A percentile compares a stretch with the other conserved stretches of the same genome.
phyloP scores from a whole-genome alignment of 2,888 invertebrate genomes.

The Acutogordius australiensis region DNA sequence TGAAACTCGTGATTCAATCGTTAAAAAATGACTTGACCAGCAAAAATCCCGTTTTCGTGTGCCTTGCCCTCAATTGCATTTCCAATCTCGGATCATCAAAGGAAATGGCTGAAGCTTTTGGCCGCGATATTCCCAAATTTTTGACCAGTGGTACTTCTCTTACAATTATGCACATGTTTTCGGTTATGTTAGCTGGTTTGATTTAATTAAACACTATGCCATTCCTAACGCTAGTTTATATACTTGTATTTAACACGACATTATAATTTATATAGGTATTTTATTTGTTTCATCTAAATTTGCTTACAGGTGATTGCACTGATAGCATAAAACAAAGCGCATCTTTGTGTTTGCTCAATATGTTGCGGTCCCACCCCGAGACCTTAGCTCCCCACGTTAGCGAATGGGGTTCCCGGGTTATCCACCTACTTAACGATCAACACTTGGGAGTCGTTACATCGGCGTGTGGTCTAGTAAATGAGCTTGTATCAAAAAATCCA shows the following conservation, averaged over 20 bases:
- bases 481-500: constrained; percentile 85
- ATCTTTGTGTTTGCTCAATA: constrained; percentile 65
- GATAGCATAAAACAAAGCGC: constrained; percentile 98
- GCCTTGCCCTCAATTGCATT: constrained; percentile 89
- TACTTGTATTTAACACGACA: no score
- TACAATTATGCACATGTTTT: no score
- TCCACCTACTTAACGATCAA: constrained; percentile 88
- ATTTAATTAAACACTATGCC: no score
- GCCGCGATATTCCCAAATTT: constrained; percentile 82
- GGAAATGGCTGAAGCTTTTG: constrained; percentile 99
- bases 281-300: no score
- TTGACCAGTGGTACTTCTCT: constrained; percentile 86
- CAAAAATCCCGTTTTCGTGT: constrained; percentile 80
- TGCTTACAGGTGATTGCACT: constrained; percentile 53
- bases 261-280: no score
- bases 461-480: constrained; percentile 83
- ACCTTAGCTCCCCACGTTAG: constrained; percentile 63
- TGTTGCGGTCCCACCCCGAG: constrained; percentile 76
- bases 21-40: constrained; percentile 79
- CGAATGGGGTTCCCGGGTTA: constrained; percentile 93
- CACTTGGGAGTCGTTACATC: constrained; percentile 98
- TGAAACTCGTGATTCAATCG: constrained; percentile 89
- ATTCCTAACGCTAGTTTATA: no score
- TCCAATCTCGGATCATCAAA: constrained; percentile 82
- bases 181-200: no score